phyloP scores from a whole-genome alignment of 2,888 invertebrate species.

The Netelia virgata region DNA sequence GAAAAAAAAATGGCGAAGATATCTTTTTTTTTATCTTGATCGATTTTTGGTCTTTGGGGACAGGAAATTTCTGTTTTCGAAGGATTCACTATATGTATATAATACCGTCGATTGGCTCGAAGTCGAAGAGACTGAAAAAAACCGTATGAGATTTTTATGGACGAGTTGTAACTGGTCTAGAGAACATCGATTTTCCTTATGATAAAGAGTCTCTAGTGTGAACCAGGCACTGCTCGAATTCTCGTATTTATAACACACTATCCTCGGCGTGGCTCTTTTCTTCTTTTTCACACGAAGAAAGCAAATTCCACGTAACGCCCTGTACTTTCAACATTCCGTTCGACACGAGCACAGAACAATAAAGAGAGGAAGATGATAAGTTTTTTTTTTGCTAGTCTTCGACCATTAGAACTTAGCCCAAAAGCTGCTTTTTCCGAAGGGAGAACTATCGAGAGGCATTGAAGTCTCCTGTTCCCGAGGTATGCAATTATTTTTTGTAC shows the following conservation, averaged over 20 bases:
- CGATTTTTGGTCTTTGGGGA: no score
- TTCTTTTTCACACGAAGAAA: neutral
- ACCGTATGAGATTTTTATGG: neutral
- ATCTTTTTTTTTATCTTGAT: no score
- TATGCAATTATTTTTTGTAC: neutral
- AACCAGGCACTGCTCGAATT: slow-evolving; percentile 3
- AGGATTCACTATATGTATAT: no score
- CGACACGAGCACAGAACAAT: neutral
- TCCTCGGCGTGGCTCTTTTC: neutral
- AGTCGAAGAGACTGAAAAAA: no score
- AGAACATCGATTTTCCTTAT: slow-evolving; percentile 59
- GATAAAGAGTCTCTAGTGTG: slow-evolving; percentile 43
- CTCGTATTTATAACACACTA: slow-evolving; percentile 4
- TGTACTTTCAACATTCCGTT: slow-evolving; percentile 6
- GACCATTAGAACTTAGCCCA: neutral
- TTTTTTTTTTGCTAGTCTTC: slow-evolving; percentile 25
- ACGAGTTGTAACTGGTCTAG: slow-evolving; percentile 50
- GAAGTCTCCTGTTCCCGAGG: slow-evolving; percentile 12
- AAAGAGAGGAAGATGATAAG: slow-evolving; percentile 21
- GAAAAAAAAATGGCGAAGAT: no score
- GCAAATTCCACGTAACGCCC: slow-evolving; percentile 12
- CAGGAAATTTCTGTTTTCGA: no score
- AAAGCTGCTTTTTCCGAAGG: neutral
- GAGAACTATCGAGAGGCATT: slow-evolving; percentile 19
- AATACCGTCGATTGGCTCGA: no score